Conservation (phyloP, 2,797 vertebrate genomes). For the Melopsittacus undulatus region DNA sequence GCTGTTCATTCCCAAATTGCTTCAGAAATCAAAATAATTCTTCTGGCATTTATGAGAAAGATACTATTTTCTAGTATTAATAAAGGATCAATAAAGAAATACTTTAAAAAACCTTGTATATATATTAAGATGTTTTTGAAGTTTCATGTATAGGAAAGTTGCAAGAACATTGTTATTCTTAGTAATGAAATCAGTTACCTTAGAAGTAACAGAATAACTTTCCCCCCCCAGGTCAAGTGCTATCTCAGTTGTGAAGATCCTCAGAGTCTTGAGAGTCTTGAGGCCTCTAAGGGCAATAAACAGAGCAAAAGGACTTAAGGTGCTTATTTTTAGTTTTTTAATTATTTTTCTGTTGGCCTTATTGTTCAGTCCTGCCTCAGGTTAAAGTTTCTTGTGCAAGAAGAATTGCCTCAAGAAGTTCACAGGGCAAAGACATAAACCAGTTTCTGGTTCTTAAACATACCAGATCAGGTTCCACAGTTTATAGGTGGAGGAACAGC, state of each 20-base stretch:
- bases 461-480: neutral
- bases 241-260: constrained; percentile 99
- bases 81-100: neutral
- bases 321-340: constrained; percentile 51
- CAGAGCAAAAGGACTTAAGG: constrained; percentile 98
- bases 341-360: neutral
- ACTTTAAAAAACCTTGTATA: neutral
- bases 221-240: constrained; percentile 87
- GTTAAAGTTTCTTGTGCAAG: neutral
- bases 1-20: neutral
- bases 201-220: neutral
- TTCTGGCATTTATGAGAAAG: neutral
- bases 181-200: neutral
- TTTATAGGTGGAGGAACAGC: neutral
- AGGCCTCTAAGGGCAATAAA: constrained; percentile 97
- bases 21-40: neutral
- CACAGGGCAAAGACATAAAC: neutral
- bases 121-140: neutral
- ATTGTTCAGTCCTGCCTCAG: neutral
- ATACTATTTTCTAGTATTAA: neutral
- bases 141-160: neutral
- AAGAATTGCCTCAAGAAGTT: neutral
- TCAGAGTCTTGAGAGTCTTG: constrained; percentile 94
- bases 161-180: neutral
- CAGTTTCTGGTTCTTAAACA: neutral